A percentile compares a stretch with the other conserved stretches of the same genome.
Conservation (phyloP, 2,797 vertebrate genomes). For the Mormyrops attenuatus region DNA sequence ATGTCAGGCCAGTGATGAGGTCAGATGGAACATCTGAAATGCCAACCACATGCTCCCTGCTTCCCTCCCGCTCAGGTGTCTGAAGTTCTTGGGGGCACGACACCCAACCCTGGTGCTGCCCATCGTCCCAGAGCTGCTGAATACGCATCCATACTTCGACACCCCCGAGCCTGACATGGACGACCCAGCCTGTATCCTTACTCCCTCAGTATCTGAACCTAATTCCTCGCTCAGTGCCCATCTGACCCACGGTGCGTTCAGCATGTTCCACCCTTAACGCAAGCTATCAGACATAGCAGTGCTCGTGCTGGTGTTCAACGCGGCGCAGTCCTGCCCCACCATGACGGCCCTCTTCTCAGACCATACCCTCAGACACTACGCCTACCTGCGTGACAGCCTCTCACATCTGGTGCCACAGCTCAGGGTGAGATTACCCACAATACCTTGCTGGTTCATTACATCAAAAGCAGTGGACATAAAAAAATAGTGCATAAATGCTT, state of each 20-base stretch:
- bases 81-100: slow-evolving; percentile 86
- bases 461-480: neutral
- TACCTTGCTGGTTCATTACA: neutral
- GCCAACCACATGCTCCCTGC: neutral
- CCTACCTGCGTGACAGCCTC: slow-evolving; percentile 92
- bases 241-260: neutral
- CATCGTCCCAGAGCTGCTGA: slow-evolving; percentile 87
- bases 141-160: slow-evolving; percentile 94
- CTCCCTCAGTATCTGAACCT: neutral
- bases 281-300: slow-evolving; percentile 82
- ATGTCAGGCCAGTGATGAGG: neutral
- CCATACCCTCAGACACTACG: slow-evolving; percentile 92
- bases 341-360: slow-evolving; percentile 95
- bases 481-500: neutral
- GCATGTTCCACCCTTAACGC: slow-evolving; percentile 25
- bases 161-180: slow-evolving; percentile 97
- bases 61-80: slow-evolving; percentile 63
- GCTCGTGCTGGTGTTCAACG: slow-evolving; percentile 92
- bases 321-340: slow-evolving; percentile 86
- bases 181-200: slow-evolving; percentile 94
- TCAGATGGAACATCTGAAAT: neutral
- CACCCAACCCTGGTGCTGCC: slow-evolving; percentile 91
- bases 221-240: neutral
- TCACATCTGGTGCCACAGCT: slow-evolving; percentile 89
- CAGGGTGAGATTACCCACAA: slow-evolving; percentile 62